These are phyloP conservation scores for Poeciliopsis gracilis DNA, from an alignment of 2,797 vertebrate species.

Conservation along the genomic window DNA sequence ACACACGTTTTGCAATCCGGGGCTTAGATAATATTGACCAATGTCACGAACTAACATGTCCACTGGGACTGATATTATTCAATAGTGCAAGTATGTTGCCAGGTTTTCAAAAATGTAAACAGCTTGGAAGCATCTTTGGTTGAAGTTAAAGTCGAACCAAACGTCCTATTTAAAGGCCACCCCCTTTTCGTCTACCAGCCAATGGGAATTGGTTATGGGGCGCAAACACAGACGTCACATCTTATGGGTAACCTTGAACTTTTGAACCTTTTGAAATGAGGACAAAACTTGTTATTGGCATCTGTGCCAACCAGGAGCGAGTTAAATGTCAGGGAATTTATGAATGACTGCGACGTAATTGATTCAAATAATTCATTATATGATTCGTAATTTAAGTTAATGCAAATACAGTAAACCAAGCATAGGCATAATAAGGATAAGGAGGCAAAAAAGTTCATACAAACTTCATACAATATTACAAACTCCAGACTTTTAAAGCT, in stretches of 20 bases:
- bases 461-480: background rate
- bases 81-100: too few species aligned
- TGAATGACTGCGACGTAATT: too few species aligned
- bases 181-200: background rate
- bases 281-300: background rate
- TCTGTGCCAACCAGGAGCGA: background rate
- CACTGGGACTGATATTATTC: background rate
- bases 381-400: background rate
- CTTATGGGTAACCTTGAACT: slow-evolving; percentile 17
- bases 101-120: background rate
- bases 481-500: background rate
- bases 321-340: background rate
- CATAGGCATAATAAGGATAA: background rate
- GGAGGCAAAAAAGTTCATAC: background rate
- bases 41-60: background rate
- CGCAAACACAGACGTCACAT: background rate
- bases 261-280: background rate
- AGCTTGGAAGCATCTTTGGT: background rate
- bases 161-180: background rate
- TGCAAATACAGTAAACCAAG: background rate
- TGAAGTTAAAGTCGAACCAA: background rate
- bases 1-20: slow-evolving; percentile 7
- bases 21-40: background rate
- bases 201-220: background rate
- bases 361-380: background rate